Conservation (phyloP, 2,888 invertebrate genomes). For the Aleiodes alternator region DNA sequence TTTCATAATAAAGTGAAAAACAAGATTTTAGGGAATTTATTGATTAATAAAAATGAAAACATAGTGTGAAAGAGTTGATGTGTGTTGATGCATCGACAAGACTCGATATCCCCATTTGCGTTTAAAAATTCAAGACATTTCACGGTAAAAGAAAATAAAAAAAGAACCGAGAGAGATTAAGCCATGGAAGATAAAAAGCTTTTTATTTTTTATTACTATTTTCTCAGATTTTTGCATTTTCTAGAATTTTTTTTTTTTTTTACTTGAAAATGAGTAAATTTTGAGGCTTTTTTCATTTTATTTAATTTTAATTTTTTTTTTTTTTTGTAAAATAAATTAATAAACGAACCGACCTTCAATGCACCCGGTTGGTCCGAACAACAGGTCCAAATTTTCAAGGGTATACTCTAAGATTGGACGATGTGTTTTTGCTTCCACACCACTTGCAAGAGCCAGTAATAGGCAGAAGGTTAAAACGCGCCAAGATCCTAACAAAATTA, state of each 20-base stretch:
- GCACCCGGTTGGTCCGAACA: constrained; percentile 72
- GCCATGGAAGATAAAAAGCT: constrained; percentile 11
- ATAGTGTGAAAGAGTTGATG: constrained; percentile 24
- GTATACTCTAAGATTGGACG: constrained; percentile 59
- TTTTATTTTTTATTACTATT: background rate
- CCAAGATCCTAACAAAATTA: constrained; percentile 59
- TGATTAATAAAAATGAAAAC: constrained; percentile 6
- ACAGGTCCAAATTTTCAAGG: constrained; percentile 64
- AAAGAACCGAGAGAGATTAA: constrained; percentile 14
- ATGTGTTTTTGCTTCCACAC: constrained; percentile 61
- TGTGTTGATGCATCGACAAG: constrained; percentile 44
- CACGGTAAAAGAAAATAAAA: constrained; percentile 5
- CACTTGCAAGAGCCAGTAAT: constrained; percentile 56
- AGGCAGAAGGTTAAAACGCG: constrained; percentile 58
- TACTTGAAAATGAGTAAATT: constrained; percentile 7
- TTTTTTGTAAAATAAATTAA: constrained; percentile 49
- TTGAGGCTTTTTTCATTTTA: constrained; percentile 27
- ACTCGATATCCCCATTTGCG: constrained; percentile 22
- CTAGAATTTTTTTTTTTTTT: background rate
- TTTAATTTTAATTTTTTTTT: too few species aligned
- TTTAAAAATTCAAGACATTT: background rate
- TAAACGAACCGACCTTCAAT: constrained; percentile 72
- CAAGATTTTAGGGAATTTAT: background rate
- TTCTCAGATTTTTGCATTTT: constrained; percentile 5
- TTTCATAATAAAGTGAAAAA: too few species aligned